Evolutionary conservation across 2,888 invertebrate genomes (phyloP).

Genomic region (Terebella lapidaria): DNA sequence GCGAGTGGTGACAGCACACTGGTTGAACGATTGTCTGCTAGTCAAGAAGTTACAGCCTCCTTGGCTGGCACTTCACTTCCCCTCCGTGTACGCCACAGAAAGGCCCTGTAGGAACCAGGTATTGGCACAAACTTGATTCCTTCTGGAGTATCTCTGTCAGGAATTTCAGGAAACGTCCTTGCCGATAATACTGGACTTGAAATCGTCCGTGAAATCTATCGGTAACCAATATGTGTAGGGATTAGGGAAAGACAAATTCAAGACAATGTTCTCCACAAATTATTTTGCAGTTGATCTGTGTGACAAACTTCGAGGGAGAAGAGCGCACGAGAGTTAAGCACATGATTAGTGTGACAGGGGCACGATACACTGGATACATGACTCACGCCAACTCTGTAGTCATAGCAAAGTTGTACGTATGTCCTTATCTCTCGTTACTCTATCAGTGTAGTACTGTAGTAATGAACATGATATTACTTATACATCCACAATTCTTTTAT

Average conservation of each 20-base stretch:
- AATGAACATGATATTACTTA: no score
- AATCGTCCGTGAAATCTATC: no score
- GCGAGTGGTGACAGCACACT: constrained; percentile 75
- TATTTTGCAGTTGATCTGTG: constrained; percentile 64
- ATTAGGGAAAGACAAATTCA: no score
- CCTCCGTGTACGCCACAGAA: constrained; percentile 56
- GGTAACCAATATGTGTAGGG: background rate
- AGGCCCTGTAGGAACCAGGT: constrained; percentile 56
- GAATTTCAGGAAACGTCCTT: no score
- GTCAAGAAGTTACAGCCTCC: constrained; percentile 84
- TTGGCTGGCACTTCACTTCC: constrained; percentile 89
- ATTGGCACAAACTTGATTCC: no score
- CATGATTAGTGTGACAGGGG: constrained; percentile 81
- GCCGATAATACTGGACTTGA: no score
- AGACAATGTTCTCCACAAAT: no score
- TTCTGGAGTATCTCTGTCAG: no score
- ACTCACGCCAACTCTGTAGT: constrained; percentile 57
- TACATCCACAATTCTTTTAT: no score
- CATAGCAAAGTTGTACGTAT: constrained; percentile 52
- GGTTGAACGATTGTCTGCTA: constrained; percentile 85
- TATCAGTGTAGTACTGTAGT: no score
- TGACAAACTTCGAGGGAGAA: constrained; percentile 85
- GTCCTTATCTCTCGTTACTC: no score
- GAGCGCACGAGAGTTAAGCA: constrained; percentile 76
- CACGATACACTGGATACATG: constrained; percentile 66